Base-by-base conservation (phyloP, 1,140 invertebrate genomes). In the Bombus terrestris region DNA sequence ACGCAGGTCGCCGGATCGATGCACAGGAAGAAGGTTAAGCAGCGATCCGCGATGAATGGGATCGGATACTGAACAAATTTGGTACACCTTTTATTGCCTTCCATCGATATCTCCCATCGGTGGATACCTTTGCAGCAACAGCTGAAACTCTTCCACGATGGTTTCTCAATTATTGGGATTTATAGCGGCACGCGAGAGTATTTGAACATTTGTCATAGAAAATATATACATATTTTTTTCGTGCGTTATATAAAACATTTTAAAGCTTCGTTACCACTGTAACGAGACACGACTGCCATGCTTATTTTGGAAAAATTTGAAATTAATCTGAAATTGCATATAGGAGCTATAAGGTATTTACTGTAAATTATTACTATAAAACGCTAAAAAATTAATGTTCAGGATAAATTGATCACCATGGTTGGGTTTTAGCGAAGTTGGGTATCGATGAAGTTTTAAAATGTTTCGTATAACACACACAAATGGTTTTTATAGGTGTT, bases 1-100 rank as follows among this genome's bases (percentile, higher is more conserved):
- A n/a, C 59, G 53, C 53, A 47, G 62, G 8, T 77, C 43, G 73
- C n/a, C 53, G 76, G 68, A 73, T 73, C 77, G 83, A 85, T 80
- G 41, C 57, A 25, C 62, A 72, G 41, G 62, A 78, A 53, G 64
- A 75, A 59, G 59, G 83, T 73, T 74, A 57, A 73, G 83, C 71
- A 71, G 68, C n/a, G 83, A 85, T 85, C 76, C 35, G 32, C 77
- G 83, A 85, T 85, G 74, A 77, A 72, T 64, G 76, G 41, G 41
- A 66, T 66, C 59, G 78, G 68, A 73, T 81, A 74, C 57, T 47
- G 59, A 81, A 73, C 57, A 85, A 85, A 85, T 85, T 85, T 74
- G n/a, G 1, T 43, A 69, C 59, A 32, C 37, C 78, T 57, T 74
- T 81, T 81, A 53, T 68, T 41, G 77, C 41, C 57, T 28, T 53